Conservation (phyloP, 2,888 invertebrate genomes). For the Digitonthophagus gazella region DNA sequence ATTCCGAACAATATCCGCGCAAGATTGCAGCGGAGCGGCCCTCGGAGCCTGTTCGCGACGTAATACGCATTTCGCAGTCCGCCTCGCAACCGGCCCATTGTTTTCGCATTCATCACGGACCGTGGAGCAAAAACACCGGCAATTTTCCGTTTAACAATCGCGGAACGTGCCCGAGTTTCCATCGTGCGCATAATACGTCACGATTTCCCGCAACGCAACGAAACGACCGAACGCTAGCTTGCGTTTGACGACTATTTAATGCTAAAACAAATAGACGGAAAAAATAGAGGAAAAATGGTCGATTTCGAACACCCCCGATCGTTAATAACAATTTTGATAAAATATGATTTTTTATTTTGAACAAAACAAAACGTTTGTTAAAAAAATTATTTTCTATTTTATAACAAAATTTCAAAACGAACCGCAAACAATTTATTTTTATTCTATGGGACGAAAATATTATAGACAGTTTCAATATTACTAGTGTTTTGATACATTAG, state of each 20-base stretch:
- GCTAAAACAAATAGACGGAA: neutral
- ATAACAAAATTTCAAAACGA: too few relatives aligned
- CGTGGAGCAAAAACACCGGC: slow-evolving; percentile 7
- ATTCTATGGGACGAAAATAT: too few relatives aligned
- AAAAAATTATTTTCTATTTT: too few relatives aligned
- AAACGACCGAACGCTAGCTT: too few relatives aligned
- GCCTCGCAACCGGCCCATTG: slow-evolving; percentile 1
- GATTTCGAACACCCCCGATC: too few relatives aligned
- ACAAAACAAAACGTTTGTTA: too few relatives aligned
- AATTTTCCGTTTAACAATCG: slow-evolving; percentile 13
- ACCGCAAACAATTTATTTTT: too few relatives aligned
- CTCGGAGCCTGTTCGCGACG: neutral
- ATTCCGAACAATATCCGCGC: neutral
- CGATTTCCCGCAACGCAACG: neutral
- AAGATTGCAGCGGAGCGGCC: neutral
- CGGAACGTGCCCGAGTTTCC: neutral
- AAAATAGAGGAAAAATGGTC: neutral
- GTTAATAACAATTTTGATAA: too few relatives aligned
- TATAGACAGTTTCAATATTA: too few relatives aligned
- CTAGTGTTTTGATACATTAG: too few relatives aligned
- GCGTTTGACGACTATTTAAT: too few relatives aligned
- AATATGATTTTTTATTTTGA: too few relatives aligned
- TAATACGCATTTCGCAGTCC: neutral
- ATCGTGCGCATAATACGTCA: neutral
- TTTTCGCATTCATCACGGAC: slow-evolving; percentile 18